Evolutionary conservation across 1,140 invertebrate genomes (phyloP), one percentile per base, ranked within the genome.

Genomic region (Halotydeus destructor): DNA sequence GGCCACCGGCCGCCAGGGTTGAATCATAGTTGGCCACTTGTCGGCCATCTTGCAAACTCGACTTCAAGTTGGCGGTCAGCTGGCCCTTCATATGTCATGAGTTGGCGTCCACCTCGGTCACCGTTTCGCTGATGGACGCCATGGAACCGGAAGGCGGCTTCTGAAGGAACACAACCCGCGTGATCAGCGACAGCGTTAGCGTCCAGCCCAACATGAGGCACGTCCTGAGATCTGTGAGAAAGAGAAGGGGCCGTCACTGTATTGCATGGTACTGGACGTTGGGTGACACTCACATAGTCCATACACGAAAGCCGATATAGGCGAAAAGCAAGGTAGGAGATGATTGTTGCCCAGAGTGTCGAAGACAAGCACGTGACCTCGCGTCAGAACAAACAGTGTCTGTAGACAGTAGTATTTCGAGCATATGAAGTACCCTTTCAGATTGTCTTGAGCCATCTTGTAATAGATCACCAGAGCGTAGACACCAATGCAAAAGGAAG

Each of bases 351-450:
- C 43, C 4, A 44, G 23, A 27, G 19, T 14, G 25, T 44, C 43
- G 43, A 44, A 44, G n/a, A 43, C 19, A 9, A 44, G 5, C 5
- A 44, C 43, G 16, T 41, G 43, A 27, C 21, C 42, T 9, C 43
- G 5, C 23, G 43, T 44, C 3, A 44, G n/a, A 5, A 44, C 43
- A 23, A 44, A 44, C 14, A 30, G 43, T 6, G 18, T 18, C 19
- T 44, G 43, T 12, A 44, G 37, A 23, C 42, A 27, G 25, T 44
- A 46, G 25, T 44, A 44, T 23, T 44, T 44, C 6, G 36, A 42
- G 12, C 40, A 6, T 5, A 44, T 44, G 16, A 26, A 44, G 19
- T 46, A 44, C 21, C 43, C 43, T n/a, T 18, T 12, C 8, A 45
- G 23, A 12, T 26, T 5, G 8, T 12, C 5, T 44, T 44, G 43